phyloP scores from a whole-genome alignment of 2,113 vertebrate species.

The Gallinago media region DNA sequence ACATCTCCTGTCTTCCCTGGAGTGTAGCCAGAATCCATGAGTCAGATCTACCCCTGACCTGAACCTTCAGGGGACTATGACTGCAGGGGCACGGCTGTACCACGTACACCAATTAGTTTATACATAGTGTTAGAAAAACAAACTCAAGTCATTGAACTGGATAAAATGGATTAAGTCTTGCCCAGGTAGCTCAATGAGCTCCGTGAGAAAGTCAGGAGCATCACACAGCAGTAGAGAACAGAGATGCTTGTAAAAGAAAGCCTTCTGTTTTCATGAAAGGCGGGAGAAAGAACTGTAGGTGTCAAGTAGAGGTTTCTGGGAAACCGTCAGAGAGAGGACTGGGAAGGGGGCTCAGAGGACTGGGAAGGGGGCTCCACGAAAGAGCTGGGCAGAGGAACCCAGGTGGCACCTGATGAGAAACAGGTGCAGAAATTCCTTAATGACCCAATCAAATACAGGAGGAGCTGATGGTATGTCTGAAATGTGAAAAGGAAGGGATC shows the following conservation, averaged over 20 bases:
- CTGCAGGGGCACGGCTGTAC: not conserved
- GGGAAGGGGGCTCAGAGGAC: not conserved
- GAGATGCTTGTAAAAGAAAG: not conserved
- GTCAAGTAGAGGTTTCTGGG: not conserved
- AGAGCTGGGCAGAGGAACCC: not conserved
- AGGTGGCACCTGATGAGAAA: not conserved
- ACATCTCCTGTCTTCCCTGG: not conserved
- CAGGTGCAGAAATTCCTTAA: not conserved
- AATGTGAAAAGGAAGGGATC: not conserved
- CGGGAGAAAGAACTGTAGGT: not conserved
- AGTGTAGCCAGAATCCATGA: not conserved
- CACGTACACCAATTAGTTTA: not conserved
- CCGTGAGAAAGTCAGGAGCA: not conserved
- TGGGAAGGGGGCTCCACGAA: not conserved
- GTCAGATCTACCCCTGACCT: not conserved
- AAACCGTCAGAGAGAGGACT: not conserved
- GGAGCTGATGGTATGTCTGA: not conserved
- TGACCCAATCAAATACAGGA: not conserved
- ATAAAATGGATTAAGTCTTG: not conserved
- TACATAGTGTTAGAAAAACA: not conserved
- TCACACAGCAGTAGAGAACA: not conserved
- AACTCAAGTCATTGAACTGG: not conserved
- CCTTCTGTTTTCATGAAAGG: not conserved
- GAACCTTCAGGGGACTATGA: not conserved
- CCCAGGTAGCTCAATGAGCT: not conserved